Base-by-base conservation (phyloP, 2,113 vertebrate genomes). In the Cyprinus carpio region DNA sequence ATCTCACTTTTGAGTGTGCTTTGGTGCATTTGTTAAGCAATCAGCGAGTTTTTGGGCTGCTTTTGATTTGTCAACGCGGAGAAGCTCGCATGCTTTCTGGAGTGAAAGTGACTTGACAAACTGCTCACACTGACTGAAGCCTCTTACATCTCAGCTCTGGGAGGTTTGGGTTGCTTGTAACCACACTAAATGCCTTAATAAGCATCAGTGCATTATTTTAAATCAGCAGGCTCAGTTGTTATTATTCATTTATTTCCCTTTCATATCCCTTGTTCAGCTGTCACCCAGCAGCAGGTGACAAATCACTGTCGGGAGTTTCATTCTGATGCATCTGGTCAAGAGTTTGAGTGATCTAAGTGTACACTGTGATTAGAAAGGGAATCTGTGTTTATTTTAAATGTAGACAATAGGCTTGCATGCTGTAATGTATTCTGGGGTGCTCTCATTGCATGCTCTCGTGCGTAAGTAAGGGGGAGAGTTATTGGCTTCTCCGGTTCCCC, bases 401-500 rank as follows among this genome's bases (percentile, higher is more conserved):
- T 13, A 43, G 56, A 62, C 76, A 43, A 40, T 62, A 43, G 56
- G 20, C 15, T 34, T 62, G 75, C 29, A 37, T n/a, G 56, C 34
- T 62, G 76, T 11, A 79, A 29, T 25, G 31, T 79, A 37, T 79
- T 62, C 75, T 62, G 34, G 11, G 31, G 20, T 62, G 23, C 56
- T 62, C 23, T 40, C 20, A 10, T 62, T 62, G 54, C 31, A 25
- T 75, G 69, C 64, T 82, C 49, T 76, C 40, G 4, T 67, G 43
- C 31, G 71, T 37, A 56, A 51, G 8, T 34, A 60, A 65, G 31
- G 77, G 34, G 64, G 9, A 60, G 84, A 40, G 40, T 54, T 75
- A 37, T 78, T 91, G 91, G 91, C 88, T 67, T 85, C 87, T 31
- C 49, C 54, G 85, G 82, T 83, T 86, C 79, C 75, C 83, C 31